Evolutionary conservation across 2,888 invertebrate species (phyloP), one percentile per base, ranked within the genome.

Genomic region (Antheraea assamensis): DNA sequence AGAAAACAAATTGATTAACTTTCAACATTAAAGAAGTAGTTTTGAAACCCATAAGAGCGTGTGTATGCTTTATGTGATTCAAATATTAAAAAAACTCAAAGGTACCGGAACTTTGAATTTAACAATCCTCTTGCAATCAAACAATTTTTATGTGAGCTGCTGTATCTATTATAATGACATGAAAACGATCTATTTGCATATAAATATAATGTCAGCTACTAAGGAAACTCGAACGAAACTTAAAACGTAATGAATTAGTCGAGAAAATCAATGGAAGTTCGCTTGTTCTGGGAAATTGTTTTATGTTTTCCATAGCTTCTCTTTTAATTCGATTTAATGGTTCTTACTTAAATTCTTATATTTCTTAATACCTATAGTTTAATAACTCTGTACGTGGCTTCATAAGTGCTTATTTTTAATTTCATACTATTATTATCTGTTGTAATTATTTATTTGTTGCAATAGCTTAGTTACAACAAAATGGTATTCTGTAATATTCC

Each of bases 181-280:
- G 4, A 66, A 66, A 66, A 30, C 7, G 35, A 35, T 68, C 35
- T 68, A 68, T 21, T 35, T 35, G 3, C n/a, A 68, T 66, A 30
- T 21, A 35, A 30, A 21, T 35, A 35, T 2, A 47, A 47, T 27
- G 17, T 58, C 27, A 47, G 30, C 47, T 72, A 19, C n/a, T 72
- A 27, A 66, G 49, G 61, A 49, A 64, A 72, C 47, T 66, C 64
- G 30, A 27, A 35, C 19, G 21, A 64, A 30, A 49, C 55, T 21
- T 64, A 72, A 61, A 30, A 61, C 30, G 61, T 17, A 72, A 61
- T 72, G 66, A 72, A 66, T 66, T 61, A 61, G 15, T 61, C 30
- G 35, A 30, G 21, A 27, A 42, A 64, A 24, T 24, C 10, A 47
- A 21, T 61, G 7, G 30, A 64, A 72, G 58, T 30, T 10, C n/a